Evolutionary conservation across 2,797 vertebrate genomes (phyloP), one percentile per base, ranked within the genome.

Genomic region (Gallinago stenura): DNA sequence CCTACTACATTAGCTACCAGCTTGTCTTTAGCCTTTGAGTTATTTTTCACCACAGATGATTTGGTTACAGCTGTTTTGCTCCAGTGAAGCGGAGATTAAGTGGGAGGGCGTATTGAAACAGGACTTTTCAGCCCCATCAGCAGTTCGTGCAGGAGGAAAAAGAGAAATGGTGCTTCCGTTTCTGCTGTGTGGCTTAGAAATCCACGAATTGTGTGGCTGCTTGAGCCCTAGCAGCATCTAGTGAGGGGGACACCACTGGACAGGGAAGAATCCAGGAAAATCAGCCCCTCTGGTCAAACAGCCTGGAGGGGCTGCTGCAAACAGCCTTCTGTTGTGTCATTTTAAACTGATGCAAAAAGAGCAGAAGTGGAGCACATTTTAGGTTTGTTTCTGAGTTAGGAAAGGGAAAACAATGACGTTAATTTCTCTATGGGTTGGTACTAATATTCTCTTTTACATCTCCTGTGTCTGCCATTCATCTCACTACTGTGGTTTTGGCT

Each of bases 1-100:
- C 12, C 26, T 50, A 3, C 39, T 39, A 8, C 37, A 4, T 43
- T 45, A 65, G 20, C 15, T 64, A 4, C 21, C 37, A 24, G 5
- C 31, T 87, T 70, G 33, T 77, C 66, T 88, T 87, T 87, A 79
- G 2, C n/a, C 30, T 16, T 21, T 66, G 25, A 53, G 73, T 81
- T 95, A 87, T 95, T 95, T 95, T 97, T 89, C 21, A 26, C 75
- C 19, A 26, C 26, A 81, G 51, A 46, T 86, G 65, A 93, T 94
- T 96, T 96, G 83, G 37, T 75, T 94, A 71, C 17, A 75, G 87
- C 24, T 57, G 90, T 85, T 88, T 69, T 83, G 91, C 94, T 95
- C 48, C 77, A 89, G 64, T 92, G 94, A 92, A 94, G 85, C 90
- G 57, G 72, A 90, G 50, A 75, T 66, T 22, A 64, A 46, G 41